These are phyloP conservation scores for Hetaerina titia DNA, from an alignment of 2,888 invertebrate species.

Conservation along the genomic window DNA sequence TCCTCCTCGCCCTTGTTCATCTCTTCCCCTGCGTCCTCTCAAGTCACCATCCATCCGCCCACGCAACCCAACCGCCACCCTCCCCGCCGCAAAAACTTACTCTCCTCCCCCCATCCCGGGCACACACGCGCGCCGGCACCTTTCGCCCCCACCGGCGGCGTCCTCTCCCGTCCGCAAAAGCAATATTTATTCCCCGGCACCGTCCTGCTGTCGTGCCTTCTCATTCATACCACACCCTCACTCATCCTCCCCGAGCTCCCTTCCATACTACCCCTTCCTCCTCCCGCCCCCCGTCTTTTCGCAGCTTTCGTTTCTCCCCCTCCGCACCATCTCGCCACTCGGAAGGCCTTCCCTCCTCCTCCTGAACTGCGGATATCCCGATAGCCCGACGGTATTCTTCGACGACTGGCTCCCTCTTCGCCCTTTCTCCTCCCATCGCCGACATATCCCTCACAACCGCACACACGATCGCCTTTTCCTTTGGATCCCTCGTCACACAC, in stretches of 20 bases:
- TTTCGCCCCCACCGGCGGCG: background rate
- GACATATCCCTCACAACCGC: too few species aligned
- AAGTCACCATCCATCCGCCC: background rate
- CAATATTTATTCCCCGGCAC: conserved; percentile 40
- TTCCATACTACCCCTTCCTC: background rate
- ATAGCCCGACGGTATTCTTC: background rate
- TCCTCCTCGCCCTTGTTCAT: background rate
- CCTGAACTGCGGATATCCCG: background rate
- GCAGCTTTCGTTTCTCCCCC: too few species aligned
- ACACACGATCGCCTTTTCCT: too few species aligned
- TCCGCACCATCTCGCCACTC: background rate
- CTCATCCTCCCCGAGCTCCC: background rate
- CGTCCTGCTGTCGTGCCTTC: background rate
- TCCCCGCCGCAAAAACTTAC: background rate
- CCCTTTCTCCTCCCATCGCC: too few species aligned
- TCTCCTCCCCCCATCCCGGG: background rate
- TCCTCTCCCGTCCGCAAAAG: background rate
- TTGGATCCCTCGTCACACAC: too few species aligned
- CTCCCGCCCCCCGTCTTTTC: background rate
- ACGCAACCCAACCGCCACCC: background rate
- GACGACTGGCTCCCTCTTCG: background rate
- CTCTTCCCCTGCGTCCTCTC: background rate
- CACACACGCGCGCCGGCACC: background rate
- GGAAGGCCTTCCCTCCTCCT: background rate
- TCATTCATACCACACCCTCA: background rate